Base-by-base conservation (phyloP, 1,140 invertebrate genomes). In the Homarus americanus region DNA sequence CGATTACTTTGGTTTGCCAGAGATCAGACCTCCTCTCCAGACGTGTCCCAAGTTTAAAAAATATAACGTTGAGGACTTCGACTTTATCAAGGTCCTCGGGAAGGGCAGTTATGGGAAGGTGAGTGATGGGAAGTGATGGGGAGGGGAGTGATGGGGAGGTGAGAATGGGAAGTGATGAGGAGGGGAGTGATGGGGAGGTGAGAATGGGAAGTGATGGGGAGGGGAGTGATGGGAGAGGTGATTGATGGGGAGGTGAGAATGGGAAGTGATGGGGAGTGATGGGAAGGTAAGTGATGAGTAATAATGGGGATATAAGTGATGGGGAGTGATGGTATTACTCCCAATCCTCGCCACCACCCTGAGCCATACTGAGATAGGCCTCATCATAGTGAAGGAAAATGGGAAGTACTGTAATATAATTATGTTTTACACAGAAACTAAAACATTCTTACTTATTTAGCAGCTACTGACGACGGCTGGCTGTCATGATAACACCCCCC, bases 51-150 rank as follows among this genome's bases (percentile, higher is more conserved):
- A 97, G 93, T 98, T 98, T 95, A 96, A 97, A 93, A 98, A 98
- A 94, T 98, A 98, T 93, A 95, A 95, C 24, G 96, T 98, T 76
- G 97, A 97, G 93, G 98, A 99, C 94, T 99, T 99, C 95, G 96
- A 97, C 93, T 98, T 99, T 94, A 96, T 99, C 76, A 99, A 98
- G 95, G 97, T 99, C 28, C 95, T 99, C 3, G 98, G 98, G 58
- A 99, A 99, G 95, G 98, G 98, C 89, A 99, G 98, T 93, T 99
- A 99, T 94, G 98, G 98, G 93, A 99, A 99, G 96, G 97, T 98
- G 36, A 91, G 85, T n/a, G n/a, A n/a, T n/a, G n/a, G n/a, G n/a
- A n/a, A n/a, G n/a, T n/a, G 5, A 49, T 49, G 44, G 44, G 12
- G 12, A 15, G 12, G 44, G 12, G 44, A 49, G 44, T 7, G 44